phyloP scores from a whole-genome alignment of 2,113 vertebrate species.

The Mirounga angustirostris region DNA sequence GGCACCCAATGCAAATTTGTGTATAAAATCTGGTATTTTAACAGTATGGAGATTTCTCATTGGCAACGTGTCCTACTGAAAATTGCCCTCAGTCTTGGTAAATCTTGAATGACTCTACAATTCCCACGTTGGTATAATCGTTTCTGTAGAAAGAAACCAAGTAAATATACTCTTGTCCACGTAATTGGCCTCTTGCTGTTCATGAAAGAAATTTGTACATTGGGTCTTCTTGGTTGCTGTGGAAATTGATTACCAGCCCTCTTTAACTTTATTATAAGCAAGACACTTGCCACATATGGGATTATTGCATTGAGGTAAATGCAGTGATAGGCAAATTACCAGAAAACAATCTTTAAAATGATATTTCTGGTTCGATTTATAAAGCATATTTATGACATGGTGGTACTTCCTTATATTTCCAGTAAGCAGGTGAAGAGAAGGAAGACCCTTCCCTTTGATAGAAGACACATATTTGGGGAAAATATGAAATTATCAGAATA shows the following conservation, averaged over 20 bases:
- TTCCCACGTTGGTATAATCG: conserved; percentile 54
- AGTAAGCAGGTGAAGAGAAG: conserved; percentile 61
- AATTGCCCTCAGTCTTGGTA: conserved; percentile 64
- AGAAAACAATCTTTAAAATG: conserved; percentile 66
- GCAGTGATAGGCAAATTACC: conserved; percentile 17
- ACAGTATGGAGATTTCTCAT: conserved; percentile 59
- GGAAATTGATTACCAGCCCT: conserved; percentile 70
- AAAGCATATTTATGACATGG: conserved; percentile 26
- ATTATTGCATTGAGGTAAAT: conserved; percentile 64
- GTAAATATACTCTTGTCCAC: conserved; percentile 68
- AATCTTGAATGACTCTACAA: conserved; percentile 57
- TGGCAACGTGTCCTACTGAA: conserved; percentile 33
- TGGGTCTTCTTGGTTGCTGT: conserved; percentile 51
- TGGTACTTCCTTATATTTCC: conserved; percentile 56
- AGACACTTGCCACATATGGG: conserved; percentile 50
- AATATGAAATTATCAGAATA: conserved; percentile 72
- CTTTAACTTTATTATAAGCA: conserved; percentile 68
- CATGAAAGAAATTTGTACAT: conserved; percentile 63
- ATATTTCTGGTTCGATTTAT: conserved; percentile 58
- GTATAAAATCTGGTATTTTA: conserved; percentile 69
- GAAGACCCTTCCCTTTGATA: conserved; percentile 65
- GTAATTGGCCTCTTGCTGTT: conserved; percentile 70
- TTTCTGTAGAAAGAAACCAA: conserved; percentile 70
- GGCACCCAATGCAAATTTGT: conserved; percentile 44
- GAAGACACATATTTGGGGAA: conserved; percentile 26